Evolutionary conservation across 1,140 invertebrate genomes (phyloP).

Genomic region (Temnothorax longispinosus): DNA sequence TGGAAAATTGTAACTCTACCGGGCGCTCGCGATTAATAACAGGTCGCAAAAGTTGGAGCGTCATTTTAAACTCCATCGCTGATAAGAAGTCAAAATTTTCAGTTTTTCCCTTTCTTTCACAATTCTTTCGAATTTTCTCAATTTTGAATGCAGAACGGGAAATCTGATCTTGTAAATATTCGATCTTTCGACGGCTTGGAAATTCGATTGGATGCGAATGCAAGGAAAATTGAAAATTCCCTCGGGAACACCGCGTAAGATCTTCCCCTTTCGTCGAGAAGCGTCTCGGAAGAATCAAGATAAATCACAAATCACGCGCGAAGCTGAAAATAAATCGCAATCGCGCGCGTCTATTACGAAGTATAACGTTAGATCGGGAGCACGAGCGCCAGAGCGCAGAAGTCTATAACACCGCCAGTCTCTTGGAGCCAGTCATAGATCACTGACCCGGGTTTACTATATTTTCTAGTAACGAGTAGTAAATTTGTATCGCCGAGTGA

Average conservation of each 20-base stretch:
- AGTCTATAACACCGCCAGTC: slow-evolving; percentile 7
- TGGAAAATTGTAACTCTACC: slow-evolving; percentile 1
- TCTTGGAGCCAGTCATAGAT: slow-evolving; percentile 58
- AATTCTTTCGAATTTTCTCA: not conserved
- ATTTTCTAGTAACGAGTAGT: slow-evolving; percentile 71
- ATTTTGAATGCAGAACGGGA: not conserved
- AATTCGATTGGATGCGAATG: not conserved
- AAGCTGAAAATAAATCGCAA: slow-evolving; percentile 63
- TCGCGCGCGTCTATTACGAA: slow-evolving; percentile 48
- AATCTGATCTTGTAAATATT: not conserved
- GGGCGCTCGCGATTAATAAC: not conserved
- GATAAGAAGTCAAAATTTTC: not conserved
- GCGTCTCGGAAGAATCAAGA: not conserved
- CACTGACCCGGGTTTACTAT: slow-evolving; percentile 63
- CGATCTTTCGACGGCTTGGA: not conserved
- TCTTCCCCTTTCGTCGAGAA: not conserved
- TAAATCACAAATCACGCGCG: slow-evolving; percentile 36
- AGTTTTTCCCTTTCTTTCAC: not conserved
- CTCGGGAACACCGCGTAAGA: not conserved
- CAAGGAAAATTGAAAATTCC: not conserved
- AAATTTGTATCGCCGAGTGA: slow-evolving; percentile 72
- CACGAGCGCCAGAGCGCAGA: not conserved
- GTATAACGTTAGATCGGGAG: slow-evolving; percentile 24
- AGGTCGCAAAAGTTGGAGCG: not conserved
- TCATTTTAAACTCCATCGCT: not conserved